Percentiles rank a stretch among this genome's conserved stretches.
Evolutionary conservation across 1,140 invertebrate species (phyloP).

Genomic region (Tetramorium simillimum): DNA sequence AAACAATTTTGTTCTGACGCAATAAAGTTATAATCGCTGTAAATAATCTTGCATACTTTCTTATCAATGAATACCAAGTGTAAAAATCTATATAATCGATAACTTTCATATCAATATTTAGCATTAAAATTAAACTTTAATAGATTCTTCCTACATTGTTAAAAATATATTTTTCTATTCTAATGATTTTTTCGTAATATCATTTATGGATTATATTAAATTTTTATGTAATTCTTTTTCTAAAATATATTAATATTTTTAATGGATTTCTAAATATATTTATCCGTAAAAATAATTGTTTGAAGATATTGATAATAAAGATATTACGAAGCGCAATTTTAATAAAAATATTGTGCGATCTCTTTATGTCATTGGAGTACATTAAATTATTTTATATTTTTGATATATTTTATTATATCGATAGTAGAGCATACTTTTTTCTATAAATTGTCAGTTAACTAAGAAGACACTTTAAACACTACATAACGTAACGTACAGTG

Average conservation of each 20-base stretch:
- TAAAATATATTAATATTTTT: not conserved
- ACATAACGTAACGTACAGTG: not conserved
- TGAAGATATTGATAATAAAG: not conserved
- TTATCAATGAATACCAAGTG: not conserved
- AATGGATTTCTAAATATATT: not conserved
- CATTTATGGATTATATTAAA: not conserved
- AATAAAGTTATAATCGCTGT: not conserved
- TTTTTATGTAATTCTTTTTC: not conserved
- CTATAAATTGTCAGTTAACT: not conserved
- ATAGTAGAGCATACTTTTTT: not conserved
- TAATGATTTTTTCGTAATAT: not conserved
- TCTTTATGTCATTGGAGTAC: not conserved
- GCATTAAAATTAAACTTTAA: not conserved
- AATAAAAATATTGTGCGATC: not conserved
- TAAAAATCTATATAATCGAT: not conserved
- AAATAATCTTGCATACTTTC: not conserved
- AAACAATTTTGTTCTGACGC: not conserved
- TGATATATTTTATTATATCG: conserved; percentile 1
- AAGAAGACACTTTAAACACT: not conserved
- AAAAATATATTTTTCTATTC: not conserved
- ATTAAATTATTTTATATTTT: not conserved
- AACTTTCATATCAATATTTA: not conserved
- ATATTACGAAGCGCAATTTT: not conserved
- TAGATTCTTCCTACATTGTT: not conserved
- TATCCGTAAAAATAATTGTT: not conserved